Evolutionary conservation across 2,113 vertebrate species (phyloP), one percentile per base, ranked within the genome.

Genomic region (Protobothrops flavoviridis): DNA sequence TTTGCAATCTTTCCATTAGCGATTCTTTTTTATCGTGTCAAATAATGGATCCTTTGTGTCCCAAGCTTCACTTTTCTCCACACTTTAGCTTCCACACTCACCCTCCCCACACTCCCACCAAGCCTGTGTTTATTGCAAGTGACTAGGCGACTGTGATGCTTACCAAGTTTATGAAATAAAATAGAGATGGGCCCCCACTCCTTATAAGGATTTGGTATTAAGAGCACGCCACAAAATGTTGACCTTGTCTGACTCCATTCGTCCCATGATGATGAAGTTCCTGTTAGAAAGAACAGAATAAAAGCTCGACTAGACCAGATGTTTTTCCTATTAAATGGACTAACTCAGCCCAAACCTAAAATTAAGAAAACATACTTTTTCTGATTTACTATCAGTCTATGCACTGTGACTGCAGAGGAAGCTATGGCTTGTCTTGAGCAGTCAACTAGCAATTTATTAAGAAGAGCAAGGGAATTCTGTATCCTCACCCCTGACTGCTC

Each of bases 361-460:
- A 98, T 97, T 97, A 98, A 93, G 97, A 98, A 97, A 98, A 97
- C 97, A 98, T 87, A 53, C 96, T 64, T 88, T 81, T 91, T 95
- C 96, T 98, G 97, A 98, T 98, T 98, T 98, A 98, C 97, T 97
- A 93, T 97, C 91, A 93, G 3, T 86, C n/a, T 92, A 96, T 97
- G 96, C 97, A 97, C 93, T 96, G 96, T 93, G 90, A 92, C 94
- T 96, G 96, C 29, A 57, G 10, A 93, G 96, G 97, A 97, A 97
- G 91, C 92, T 43, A 26, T 12, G 94, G 94, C 94, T 89, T 93
- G 95, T 64, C 91, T 90, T 90, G 89, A 48, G 95, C 94, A 96
- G 90, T 90, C 91, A 92, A 96, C 95, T 95, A 95, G 94, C 91
- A 90, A 90, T 97, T 98, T 97, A 97, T 97, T 97, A 97, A 95